Base-by-base conservation (phyloP, 2,888 invertebrate genomes). In the Oithona nana region DNA sequence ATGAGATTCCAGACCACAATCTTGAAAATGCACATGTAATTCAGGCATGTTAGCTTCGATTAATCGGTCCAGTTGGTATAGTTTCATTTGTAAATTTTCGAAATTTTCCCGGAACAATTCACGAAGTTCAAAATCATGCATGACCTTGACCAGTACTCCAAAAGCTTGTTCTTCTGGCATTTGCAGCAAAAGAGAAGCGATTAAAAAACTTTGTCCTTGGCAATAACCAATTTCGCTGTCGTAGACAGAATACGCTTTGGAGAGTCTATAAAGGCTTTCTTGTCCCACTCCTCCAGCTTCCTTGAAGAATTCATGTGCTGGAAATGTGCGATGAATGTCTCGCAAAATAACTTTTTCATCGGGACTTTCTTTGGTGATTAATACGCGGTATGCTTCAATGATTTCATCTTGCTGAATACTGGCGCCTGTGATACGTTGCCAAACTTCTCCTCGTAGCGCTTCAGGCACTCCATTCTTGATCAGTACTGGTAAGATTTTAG, bases 161-260 rank as follows among this genome's bases (percentile, higher is more conserved):
- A 99, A 99, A 0, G 97, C 93, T 77, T 98, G 94, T 73, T 99
- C 98, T 75, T 99, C 98, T 0, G 97, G 95, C 95, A 99, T 97
- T 93, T 97, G 97, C 66, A 98, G 76, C 30, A 99, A 76, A 64
- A 98, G 77, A 60, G 95, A 92, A 65, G 98, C 98, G 48, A 93
- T 94, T 49, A 99, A 78, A 74, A 98, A 99, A 73, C 95, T 97
- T 65, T 97, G 80, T 4, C 98, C 98, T 76, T 99, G 98, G 73
- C 97, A 98, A 76, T 99, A 99, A 63, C 94, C 94, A 65, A 99
- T 90, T 76, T 98, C 98, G 64, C 84, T 83, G 73, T 98, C 98
- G 73, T 93, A 88, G 8, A 95, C 87, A 1, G 97, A 93, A 75
- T 98, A 98, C 0, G 95, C 97, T 73, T 93, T 88, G 71, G 92